Evolutionary conservation across 2,888 invertebrate species (phyloP).

Genomic region (Argyra leucocephala): DNA sequence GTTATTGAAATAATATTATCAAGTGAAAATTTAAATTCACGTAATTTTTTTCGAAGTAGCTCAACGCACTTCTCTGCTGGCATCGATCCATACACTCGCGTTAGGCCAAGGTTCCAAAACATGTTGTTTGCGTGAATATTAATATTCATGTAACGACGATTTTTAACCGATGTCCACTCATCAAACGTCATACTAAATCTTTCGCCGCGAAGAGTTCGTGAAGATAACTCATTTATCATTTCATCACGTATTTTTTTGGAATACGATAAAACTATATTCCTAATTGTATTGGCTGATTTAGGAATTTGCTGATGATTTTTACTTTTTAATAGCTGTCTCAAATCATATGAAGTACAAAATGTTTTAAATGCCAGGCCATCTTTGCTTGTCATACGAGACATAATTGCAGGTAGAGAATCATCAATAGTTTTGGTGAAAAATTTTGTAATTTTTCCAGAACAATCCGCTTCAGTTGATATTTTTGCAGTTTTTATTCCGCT

Average conservation of each 20-base stretch:
- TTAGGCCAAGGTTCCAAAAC: constrained; percentile 15
- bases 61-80: constrained; percentile 13
- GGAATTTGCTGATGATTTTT: not conserved
- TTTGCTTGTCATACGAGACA: constrained; percentile 10
- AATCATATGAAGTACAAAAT: constrained; percentile 11
- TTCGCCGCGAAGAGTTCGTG: not conserved
- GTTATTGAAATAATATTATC: constrained; percentile 3
- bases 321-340: not conserved
- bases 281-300: constrained; percentile 9
- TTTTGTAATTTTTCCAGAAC: too few relatives aligned
- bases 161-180: constrained; percentile 14
- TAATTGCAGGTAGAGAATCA: constrained; percentile 8
- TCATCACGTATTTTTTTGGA: not conserved
- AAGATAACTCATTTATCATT: not conserved
- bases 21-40: not conserved
- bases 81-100: constrained; percentile 6
- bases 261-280: constrained; percentile 2
- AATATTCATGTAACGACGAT: constrained; percentile 13
- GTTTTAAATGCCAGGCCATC: constrained; percentile 10
- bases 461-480: too few relatives aligned
- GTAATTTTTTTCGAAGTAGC: constrained; percentile 5
- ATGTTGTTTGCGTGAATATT: constrained; percentile 12
- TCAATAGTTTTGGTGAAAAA: constrained; percentile 9
- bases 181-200: constrained; percentile 14
- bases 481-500: too few relatives aligned